These are phyloP conservation scores for Dasyornis broadbenti DNA, from an alignment of 2,113 vertebrate species.

Conservation along the genomic window DNA sequence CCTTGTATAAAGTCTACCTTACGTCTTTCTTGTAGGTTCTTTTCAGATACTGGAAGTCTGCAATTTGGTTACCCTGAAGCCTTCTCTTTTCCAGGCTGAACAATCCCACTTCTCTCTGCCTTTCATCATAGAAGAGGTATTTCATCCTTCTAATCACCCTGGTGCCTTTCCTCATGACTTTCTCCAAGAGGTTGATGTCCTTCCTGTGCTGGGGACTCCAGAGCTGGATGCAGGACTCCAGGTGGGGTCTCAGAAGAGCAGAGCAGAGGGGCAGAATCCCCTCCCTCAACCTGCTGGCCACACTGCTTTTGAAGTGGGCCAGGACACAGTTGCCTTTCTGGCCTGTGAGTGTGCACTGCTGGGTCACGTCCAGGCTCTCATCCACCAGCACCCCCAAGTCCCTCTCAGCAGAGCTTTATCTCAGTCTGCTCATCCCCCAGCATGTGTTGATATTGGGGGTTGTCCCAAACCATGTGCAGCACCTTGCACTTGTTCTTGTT, in stretches of 20 bases:
- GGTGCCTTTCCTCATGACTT: background rate
- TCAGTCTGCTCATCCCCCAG: background rate
- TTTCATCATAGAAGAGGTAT: background rate
- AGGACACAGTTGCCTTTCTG: background rate
- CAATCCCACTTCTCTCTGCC: background rate
- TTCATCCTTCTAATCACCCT: background rate
- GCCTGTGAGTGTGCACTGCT: background rate
- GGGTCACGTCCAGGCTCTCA: background rate
- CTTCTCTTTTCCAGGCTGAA: background rate
- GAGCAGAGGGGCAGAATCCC: background rate
- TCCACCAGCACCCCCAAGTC: background rate
- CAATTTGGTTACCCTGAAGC: background rate
- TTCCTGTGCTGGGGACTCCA: background rate
- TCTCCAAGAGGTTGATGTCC: accelerated
- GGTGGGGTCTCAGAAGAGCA: background rate
- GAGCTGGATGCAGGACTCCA: background rate
- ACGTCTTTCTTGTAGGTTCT: background rate
- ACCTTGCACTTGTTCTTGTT: background rate
- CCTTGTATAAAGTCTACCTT: background rate
- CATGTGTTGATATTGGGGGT: accelerated
- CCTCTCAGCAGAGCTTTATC: background rate
- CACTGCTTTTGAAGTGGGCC: accelerated
- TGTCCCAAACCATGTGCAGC: background rate
- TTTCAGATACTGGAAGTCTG: background rate
- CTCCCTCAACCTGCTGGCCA: background rate